Base-by-base conservation (phyloP, 2,113 vertebrate genomes). In the Bombycilla garrulus region DNA sequence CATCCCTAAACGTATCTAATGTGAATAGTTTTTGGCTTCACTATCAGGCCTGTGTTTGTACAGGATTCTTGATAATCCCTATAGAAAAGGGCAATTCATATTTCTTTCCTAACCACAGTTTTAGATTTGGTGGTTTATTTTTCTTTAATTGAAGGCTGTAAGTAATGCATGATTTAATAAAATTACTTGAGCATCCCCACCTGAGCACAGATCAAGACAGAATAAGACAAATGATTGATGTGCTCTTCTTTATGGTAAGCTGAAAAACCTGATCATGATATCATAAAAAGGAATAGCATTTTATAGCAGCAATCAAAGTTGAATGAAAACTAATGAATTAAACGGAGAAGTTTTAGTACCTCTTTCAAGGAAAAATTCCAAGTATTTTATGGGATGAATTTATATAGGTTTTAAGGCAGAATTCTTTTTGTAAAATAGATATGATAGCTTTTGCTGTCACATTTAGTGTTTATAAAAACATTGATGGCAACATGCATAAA, bases 241-340 rank as follows among this genome's bases (percentile, higher is more conserved):
- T 15, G 92, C 73, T 31, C 45, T 91, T 36, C 82, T 97, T 96
- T 92, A 93, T 22, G 61, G 93, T 86, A 86, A 92, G 84, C 79
- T 81, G 90, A 95, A 97, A 94, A 96, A 92, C 15, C 88, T 74
- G 92, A 96, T 93, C 94, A 77, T 76, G 40, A 51, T 76, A 62
- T 85, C 86, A 1, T 96, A 96, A 96, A 97, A 94, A 85, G 86
- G 70, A 94, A 95, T 76, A 82, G 90, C 54, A 25, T 85, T 97
- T 97, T 96, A 96, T 96, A 92, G 92, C 77, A 62, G 85, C 83
- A 95, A 92, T 97, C 87, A 93, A 93, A 96, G 60, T 72, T 89
- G 92, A 95, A 96, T 93, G 92, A 94, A 96, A 95, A 76, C 82
- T 96, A 96, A 95, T 96, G 95, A 95, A 96, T 94, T 95, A 92